These are phyloP conservation scores for Rugalucina vietnamica DNA, from an alignment of 2,888 invertebrate species.

Conservation along the genomic window DNA sequence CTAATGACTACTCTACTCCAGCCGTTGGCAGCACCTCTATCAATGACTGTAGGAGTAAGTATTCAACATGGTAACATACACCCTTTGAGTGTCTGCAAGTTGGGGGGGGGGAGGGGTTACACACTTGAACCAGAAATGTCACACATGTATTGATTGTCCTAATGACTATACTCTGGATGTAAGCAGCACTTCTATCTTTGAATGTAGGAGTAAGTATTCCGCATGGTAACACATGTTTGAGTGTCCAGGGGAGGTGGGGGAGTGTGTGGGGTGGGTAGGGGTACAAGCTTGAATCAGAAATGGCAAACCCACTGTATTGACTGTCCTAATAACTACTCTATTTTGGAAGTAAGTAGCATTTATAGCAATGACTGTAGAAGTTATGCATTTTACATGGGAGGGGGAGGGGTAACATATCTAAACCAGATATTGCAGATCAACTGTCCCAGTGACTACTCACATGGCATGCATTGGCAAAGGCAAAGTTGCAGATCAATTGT, in stretches of 20 bases:
- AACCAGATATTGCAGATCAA: constrained; percentile 44
- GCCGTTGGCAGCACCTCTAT: neutral
- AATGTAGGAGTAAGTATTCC: constrained; percentile 68
- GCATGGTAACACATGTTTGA: too few species aligned
- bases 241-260: too few species aligned
- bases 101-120: too few species aligned
- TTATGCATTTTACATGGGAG: too few species aligned
- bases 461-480: too few species aligned
- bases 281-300: constrained; percentile 57
- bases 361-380: constrained; percentile 57
- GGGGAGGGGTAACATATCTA: constrained; percentile 59
- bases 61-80: too few species aligned
- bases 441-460: constrained; percentile 56
- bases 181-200: constrained; percentile 4
- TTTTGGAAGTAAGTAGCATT: constrained; percentile 6
- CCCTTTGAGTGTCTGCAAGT: too few species aligned
- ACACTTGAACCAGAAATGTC: constrained; percentile 56
- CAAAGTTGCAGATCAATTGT: too few species aligned
- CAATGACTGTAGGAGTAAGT: constrained; percentile 65
- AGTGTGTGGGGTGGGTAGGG: too few species aligned
- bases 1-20: constrained; percentile 53
- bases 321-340: constrained; percentile 60
- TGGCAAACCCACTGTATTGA: constrained; percentile 44
- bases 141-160: constrained; percentile 58
- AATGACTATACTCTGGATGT: constrained; percentile 37